Conservation (phyloP, 2,113 vertebrate genomes). For the Hippocampus comes region DNA sequence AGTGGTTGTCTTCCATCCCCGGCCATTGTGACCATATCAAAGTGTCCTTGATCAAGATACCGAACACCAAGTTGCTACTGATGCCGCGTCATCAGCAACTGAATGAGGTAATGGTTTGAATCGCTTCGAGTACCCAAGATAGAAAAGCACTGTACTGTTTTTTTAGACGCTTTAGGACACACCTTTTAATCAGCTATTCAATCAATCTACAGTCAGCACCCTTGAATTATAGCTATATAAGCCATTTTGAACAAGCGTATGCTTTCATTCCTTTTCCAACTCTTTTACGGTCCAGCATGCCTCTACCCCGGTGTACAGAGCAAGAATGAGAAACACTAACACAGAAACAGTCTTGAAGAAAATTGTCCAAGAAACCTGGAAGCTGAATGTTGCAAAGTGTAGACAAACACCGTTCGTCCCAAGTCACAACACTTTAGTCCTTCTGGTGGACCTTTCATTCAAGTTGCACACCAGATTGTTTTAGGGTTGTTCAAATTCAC, state of each 20-base stretch:
- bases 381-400: no score
- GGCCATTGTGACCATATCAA: no score
- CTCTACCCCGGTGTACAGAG: background rate
- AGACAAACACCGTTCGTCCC: no score
- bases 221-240: background rate
- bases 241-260: background rate
- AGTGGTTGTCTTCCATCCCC: no score
- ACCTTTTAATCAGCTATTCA: no score
- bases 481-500: background rate
- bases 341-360: background rate
- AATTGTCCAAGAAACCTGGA: no score
- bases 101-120: no score
- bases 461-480: background rate
- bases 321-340: background rate
- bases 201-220: no score
- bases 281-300: background rate
- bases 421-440: background rate
- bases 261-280: background rate
- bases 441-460: background rate
- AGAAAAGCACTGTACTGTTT: slow-evolving; percentile 7
- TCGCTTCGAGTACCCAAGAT: no score
- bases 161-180: background rate
- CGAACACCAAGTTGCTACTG: no score
- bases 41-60: no score
- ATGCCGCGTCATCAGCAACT: no score